Percentiles rank a stretch among this genome's conserved stretches.
Evolutionary conservation across 2,888 invertebrate species (phyloP).

Genomic region (Aspidiotus rigidus): DNA sequence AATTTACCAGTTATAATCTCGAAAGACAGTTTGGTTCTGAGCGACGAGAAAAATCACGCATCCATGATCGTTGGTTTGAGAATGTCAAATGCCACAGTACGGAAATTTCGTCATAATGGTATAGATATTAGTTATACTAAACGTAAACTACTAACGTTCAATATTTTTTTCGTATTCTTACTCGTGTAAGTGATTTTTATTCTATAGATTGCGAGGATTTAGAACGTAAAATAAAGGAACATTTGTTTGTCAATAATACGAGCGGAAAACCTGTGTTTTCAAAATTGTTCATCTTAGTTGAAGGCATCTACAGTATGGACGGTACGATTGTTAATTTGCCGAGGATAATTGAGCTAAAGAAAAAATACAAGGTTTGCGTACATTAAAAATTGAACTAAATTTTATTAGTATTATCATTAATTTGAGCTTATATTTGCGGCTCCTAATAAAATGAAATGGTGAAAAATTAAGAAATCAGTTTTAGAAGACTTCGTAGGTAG

Average conservation of each 20-base stretch:
- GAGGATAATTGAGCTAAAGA: conserved; percentile 24
- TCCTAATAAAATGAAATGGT: too few species aligned
- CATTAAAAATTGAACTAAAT: not conserved
- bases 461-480: too few species aligned
- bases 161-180: too few species aligned
- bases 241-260: not conserved
- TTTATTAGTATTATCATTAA: not conserved
- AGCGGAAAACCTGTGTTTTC: conserved; percentile 9
- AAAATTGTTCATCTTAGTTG: conserved; percentile 23
- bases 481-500: too few species aligned
- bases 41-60: conserved; percentile 32
- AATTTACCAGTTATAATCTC: conserved; percentile 32
- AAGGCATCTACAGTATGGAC: conserved; percentile 33
- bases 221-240: conserved; percentile 20
- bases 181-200: not conserved
- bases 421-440: not conserved
- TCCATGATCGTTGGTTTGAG: conserved; percentile 26
- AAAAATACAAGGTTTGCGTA: conserved; percentile 27
- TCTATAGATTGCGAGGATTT: conserved; percentile 30
- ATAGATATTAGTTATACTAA: too few species aligned
- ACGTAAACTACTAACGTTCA: too few species aligned
- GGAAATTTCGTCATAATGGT: conserved; percentile 22
- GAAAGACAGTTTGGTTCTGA: conserved; percentile 24
- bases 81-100: conserved; percentile 9
- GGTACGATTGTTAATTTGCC: conserved; percentile 30